Percentiles rank a stretch among this genome's conserved stretches.
These are phyloP conservation scores for Panagrolaimus sp. DNA, from an alignment of 1,140 invertebrate genomes.

Conservation along the genomic window DNA sequence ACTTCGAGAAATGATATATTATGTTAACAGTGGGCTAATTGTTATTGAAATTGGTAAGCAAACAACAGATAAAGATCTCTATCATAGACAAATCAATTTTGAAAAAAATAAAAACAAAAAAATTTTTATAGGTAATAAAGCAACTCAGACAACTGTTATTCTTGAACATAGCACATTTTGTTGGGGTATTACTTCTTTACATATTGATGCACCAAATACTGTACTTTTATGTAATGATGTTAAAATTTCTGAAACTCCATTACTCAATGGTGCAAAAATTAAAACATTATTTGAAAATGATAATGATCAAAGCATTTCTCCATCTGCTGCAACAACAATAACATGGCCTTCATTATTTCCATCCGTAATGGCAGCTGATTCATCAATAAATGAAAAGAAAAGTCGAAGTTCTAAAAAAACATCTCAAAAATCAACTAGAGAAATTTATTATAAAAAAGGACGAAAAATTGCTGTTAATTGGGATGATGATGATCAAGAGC, in stretches of 20 bases:
- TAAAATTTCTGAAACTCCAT: slow-evolving; percentile 3
- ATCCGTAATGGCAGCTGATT: slow-evolving; percentile 14
- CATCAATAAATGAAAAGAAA: slow-evolving; percentile 25
- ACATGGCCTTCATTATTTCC: slow-evolving; percentile 18
- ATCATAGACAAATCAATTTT: too few relatives aligned
- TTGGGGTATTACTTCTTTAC: slow-evolving; percentile 26
- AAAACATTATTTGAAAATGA: slow-evolving; percentile 15
- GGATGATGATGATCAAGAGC: slow-evolving; percentile 18
- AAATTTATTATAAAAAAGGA: slow-evolving; percentile 4
- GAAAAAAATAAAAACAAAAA: too few relatives aligned
- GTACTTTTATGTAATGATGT: slow-evolving; percentile 22
- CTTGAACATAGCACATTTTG: slow-evolving; percentile 31
- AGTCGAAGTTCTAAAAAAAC: neutral
- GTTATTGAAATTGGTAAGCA: slow-evolving; percentile 22
- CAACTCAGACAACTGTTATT: slow-evolving; percentile 24
- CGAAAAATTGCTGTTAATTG: slow-evolving; percentile 3
- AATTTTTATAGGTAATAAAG: slow-evolving; percentile 28
- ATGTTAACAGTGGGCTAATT: slow-evolving; percentile 16
- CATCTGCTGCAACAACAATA: neutral
- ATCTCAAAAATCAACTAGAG: slow-evolving; percentile 8
- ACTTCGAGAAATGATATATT: slow-evolving; percentile 17
- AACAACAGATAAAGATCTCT: too few relatives aligned
- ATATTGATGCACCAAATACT: slow-evolving; percentile 15
- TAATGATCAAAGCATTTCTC: slow-evolving; percentile 9
- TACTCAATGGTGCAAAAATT: neutral